These are phyloP conservation scores for Drosophila mayaguana DNA, from an alignment of 2,888 invertebrate species.

Conservation along the genomic window DNA sequence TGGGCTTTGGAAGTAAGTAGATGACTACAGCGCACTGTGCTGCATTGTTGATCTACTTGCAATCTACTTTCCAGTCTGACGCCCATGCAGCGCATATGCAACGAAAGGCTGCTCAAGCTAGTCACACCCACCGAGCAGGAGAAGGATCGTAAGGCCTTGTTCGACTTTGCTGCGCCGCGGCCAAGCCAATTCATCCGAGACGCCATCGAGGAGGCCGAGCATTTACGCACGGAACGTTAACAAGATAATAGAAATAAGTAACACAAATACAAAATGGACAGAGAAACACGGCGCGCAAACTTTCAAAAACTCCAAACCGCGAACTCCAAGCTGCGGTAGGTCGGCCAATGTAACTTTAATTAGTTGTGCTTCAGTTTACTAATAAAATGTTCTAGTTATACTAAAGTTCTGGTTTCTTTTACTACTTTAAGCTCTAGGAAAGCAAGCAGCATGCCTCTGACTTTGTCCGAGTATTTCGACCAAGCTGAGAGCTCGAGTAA, in stretches of 20 bases:
- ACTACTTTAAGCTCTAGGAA: constrained; percentile 60
- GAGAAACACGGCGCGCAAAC: constrained; percentile 76
- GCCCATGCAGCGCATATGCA: constrained; percentile 71
- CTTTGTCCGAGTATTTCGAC: constrained; percentile 72
- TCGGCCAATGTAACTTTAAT: not conserved
- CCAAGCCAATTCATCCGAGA: constrained; percentile 65
- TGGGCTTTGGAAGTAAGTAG: constrained; percentile 74
- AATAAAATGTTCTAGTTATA: constrained; percentile 57
- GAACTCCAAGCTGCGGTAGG: constrained; percentile 73
- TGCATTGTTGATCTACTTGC: not conserved
- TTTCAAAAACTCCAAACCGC: constrained; percentile 78
- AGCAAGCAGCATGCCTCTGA: constrained; percentile 29
- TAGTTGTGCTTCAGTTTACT: constrained; percentile 9
- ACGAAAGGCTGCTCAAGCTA: constrained; percentile 62
- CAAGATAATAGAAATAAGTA: not conserved
- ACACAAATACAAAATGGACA: constrained; percentile 68
- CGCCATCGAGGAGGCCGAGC: constrained; percentile 71
- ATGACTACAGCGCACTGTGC: not conserved
- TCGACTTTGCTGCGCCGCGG: constrained; percentile 73
- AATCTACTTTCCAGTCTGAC: constrained; percentile 60
- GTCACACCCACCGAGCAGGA: constrained; percentile 66
- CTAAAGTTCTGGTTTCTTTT: constrained; percentile 38
- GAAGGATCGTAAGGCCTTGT: constrained; percentile 71
- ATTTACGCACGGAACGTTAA: constrained; percentile 65
- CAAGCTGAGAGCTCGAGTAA: constrained; percentile 41